Percentiles rank a stretch among this genome's conserved stretches.
Conservation (phyloP, 2,888 invertebrate species). For the Clostera curtula region DNA sequence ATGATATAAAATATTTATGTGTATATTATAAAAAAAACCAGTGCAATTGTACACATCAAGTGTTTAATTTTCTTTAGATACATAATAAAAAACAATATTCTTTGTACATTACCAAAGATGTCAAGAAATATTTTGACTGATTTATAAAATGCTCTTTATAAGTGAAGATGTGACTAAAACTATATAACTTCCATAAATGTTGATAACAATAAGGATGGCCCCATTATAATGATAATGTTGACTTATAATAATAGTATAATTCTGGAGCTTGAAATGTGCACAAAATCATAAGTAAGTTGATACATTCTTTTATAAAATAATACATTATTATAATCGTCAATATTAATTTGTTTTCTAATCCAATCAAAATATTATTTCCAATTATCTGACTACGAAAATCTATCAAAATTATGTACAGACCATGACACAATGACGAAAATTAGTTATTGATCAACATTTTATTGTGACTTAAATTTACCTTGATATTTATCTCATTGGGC, state of each 20-base stretch:
- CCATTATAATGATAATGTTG: slow-evolving; percentile 32
- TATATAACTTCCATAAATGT: slow-evolving; percentile 38
- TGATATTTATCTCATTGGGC: slow-evolving; percentile 40
- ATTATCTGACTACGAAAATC: slow-evolving; percentile 27
- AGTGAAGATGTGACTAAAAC: slow-evolving; percentile 30
- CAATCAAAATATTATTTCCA: slow-evolving; percentile 19
- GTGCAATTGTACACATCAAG: slow-evolving; percentile 57
- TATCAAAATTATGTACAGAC: slow-evolving; percentile 56
- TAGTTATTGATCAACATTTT: slow-evolving; percentile 70
- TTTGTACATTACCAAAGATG: slow-evolving; percentile 59
- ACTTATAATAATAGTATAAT: slow-evolving; percentile 27
- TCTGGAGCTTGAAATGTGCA: slow-evolving; percentile 52
- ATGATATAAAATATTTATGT: slow-evolving; percentile 36
- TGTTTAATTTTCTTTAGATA: slow-evolving; percentile 27
- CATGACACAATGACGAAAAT: slow-evolving; percentile 52
- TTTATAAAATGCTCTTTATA: slow-evolving; percentile 34
- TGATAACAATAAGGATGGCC: slow-evolving; percentile 36
- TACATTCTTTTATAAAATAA: slow-evolving; percentile 30
- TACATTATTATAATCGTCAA: slow-evolving; percentile 25
- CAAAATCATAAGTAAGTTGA: slow-evolving; percentile 49
- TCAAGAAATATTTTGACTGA: slow-evolving; percentile 45
- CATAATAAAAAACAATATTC: slow-evolving; percentile 26
- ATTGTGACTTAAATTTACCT: slow-evolving; percentile 47
- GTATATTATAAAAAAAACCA: slow-evolving; percentile 34
- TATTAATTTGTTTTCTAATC: slow-evolving; percentile 15